Percentiles rank a stretch among this genome's conserved stretches.
Evolutionary conservation across 1,140 invertebrate species (phyloP).

Genomic region (Ruditapes philippinarum): DNA sequence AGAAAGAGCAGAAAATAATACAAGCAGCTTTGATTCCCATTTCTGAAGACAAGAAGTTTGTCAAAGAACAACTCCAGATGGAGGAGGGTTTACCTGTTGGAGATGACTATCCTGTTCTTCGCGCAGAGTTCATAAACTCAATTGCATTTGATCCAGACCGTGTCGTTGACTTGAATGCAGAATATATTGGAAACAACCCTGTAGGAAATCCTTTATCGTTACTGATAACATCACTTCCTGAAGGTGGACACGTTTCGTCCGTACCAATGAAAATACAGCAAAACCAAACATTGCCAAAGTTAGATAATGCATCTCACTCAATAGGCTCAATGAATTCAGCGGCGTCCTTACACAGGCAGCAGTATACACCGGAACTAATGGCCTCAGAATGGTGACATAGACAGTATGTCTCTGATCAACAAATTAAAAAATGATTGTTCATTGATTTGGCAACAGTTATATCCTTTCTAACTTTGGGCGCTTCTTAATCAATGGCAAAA

Average conservation of each 20-base stretch:
- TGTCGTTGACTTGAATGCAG: slow-evolving; percentile 23
- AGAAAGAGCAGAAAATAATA: slow-evolving; percentile 75
- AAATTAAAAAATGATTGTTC: too few species aligned
- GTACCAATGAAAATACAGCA: background rate
- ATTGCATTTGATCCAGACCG: background rate
- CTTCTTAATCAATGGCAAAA: too few species aligned
- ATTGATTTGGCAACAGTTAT: too few species aligned
- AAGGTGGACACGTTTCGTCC: background rate
- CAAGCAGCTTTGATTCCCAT: slow-evolving; percentile 80
- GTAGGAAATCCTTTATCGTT: background rate
- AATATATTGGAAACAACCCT: background rate
- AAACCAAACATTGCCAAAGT: background rate
- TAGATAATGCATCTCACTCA: background rate
- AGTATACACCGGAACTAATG: slow-evolving; percentile 29
- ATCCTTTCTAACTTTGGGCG: too few species aligned
- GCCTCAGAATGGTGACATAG: slow-evolving; percentile 39
- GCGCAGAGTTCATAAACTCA: slow-evolving; percentile 36
- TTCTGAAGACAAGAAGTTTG: slow-evolving; percentile 71
- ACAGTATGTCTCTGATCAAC: background rate
- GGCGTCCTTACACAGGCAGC: background rate
- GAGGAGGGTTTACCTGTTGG: slow-evolving; percentile 45
- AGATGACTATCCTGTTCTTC: background rate
- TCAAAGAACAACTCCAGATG: slow-evolving; percentile 70
- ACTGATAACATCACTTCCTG: slow-evolving; percentile 24
- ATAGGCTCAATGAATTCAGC: background rate